These are phyloP conservation scores for Caprella mutica DNA, from an alignment of 2,888 invertebrate genomes.

Conservation along the genomic window DNA sequence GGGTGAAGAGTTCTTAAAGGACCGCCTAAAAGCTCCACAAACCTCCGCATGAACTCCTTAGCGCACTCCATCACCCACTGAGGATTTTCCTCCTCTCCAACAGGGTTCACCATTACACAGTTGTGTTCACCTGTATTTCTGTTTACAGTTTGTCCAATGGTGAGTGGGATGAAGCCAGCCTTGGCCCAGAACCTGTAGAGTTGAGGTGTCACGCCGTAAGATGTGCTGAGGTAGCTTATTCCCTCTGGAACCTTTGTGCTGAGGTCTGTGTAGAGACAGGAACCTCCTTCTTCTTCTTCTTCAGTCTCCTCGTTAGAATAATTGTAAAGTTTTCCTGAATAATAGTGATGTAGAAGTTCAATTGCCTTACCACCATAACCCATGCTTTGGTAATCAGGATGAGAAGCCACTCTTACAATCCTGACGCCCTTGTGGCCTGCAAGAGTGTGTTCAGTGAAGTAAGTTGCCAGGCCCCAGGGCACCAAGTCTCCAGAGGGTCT, in stretches of 20 bases:
- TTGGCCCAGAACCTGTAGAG: constrained; percentile 87
- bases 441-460: constrained; percentile 87
- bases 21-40: constrained; percentile 63
- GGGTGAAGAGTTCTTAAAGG: constrained; percentile 64
- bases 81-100: constrained; percentile 42
- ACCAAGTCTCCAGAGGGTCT: constrained; percentile 92
- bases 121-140: constrained; percentile 95
- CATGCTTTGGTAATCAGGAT: constrained; percentile 86
- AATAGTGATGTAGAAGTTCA: constrained; percentile 73
- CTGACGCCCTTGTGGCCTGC: constrained; percentile 76
- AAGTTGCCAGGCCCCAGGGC: constrained; percentile 96
- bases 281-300: no score
- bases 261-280: no score
- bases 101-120: constrained; percentile 79
- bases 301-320: constrained; percentile 42
- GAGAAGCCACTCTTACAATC: constrained; percentile 90
- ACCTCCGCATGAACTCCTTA: constrained; percentile 71
- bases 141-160: constrained; percentile 70
- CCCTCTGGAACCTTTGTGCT: constrained; percentile 68
- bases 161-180: constrained; percentile 70
- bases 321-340: constrained; percentile 50
- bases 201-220: constrained; percentile 76
- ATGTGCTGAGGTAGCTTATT: constrained; percentile 87
- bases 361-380: constrained; percentile 89
- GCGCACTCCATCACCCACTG: constrained; percentile 68